These are phyloP conservation scores for Apis florea DNA, from an alignment of 1,140 invertebrate species.

Conservation along the genomic window DNA sequence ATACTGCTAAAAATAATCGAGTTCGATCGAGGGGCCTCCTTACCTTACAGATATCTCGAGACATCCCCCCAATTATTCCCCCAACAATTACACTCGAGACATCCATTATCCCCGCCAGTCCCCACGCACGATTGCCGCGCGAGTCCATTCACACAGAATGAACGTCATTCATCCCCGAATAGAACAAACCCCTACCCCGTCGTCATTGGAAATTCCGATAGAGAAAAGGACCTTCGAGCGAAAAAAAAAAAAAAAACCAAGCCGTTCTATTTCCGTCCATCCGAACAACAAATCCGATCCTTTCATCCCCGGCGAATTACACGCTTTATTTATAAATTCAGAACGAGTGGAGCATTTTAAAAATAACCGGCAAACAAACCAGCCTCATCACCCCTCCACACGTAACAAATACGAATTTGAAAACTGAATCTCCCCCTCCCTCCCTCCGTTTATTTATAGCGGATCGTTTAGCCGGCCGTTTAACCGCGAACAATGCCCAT, in stretches of 20 bases:
- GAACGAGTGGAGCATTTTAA: too few relatives aligned
- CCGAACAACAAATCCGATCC: too few relatives aligned
- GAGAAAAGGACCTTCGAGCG: neutral
- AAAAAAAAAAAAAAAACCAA: too few relatives aligned
- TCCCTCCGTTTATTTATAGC: slow-evolving; percentile 6
- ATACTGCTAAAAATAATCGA: too few relatives aligned
- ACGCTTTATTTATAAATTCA: too few relatives aligned
- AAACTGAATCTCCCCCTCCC: neutral
- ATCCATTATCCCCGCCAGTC: neutral
- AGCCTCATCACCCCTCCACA: too few relatives aligned
- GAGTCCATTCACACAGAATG: neutral
- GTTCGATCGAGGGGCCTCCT: too few relatives aligned
- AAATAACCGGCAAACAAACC: neutral
- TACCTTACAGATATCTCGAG: too few relatives aligned
- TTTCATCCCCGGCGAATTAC: too few relatives aligned
- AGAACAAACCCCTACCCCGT: neutral
- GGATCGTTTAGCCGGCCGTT: slow-evolving; percentile 4
- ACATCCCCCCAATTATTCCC: too few relatives aligned
- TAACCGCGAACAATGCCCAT: slow-evolving; percentile 13
- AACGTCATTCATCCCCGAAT: slow-evolving; percentile 12
- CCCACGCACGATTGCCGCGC: neutral
- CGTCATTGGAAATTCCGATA: neutral
- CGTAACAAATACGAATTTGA: neutral
- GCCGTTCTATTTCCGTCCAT: too few relatives aligned
- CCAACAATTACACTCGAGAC: neutral